phyloP scores from a whole-genome alignment of 23 tunicate species.

The Diplosoma virens region DNA sequence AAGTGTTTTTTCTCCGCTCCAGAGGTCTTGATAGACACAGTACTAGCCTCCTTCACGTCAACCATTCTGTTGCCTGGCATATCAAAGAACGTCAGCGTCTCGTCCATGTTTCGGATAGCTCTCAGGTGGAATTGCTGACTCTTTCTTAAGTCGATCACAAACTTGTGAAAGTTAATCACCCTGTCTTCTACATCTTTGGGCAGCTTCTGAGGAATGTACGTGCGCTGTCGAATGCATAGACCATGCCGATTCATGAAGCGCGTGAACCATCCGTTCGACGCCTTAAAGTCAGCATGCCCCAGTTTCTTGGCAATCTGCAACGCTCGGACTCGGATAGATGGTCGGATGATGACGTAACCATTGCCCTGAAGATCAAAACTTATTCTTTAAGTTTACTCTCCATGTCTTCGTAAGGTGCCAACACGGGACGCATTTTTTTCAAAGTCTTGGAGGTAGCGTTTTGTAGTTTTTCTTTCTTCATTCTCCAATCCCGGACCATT shows the following conservation, averaged over 20 bases:
- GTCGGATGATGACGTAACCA: too few species aligned
- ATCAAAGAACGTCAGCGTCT: neutral
- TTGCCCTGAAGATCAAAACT: neutral
- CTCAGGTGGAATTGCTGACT: too few species aligned
- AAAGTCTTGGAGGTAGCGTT: too few species aligned
- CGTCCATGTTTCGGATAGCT: too few species aligned
- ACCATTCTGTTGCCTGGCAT: neutral
- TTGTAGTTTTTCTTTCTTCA: neutral
- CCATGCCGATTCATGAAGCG: neutral
- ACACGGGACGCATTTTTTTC: neutral
- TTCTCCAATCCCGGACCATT: neutral
- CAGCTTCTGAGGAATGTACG: too few species aligned
- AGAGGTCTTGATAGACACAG: neutral
- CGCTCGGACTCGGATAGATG: too few species aligned
- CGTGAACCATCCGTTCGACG: neutral
- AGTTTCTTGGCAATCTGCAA: too few species aligned
- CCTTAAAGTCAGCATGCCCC: neutral
- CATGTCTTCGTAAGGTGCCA: neutral
- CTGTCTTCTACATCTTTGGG: too few species aligned
- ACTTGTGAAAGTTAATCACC: too few species aligned
- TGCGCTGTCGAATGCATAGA: too few species aligned
- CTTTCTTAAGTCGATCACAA: too few species aligned
- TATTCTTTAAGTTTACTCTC: neutral
- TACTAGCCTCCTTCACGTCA: too few species aligned
- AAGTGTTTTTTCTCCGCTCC: neutral